Evolutionary conservation across 2,113 vertebrate genomes (phyloP).

Genomic region (Myrmecobius fasciatus): DNA sequence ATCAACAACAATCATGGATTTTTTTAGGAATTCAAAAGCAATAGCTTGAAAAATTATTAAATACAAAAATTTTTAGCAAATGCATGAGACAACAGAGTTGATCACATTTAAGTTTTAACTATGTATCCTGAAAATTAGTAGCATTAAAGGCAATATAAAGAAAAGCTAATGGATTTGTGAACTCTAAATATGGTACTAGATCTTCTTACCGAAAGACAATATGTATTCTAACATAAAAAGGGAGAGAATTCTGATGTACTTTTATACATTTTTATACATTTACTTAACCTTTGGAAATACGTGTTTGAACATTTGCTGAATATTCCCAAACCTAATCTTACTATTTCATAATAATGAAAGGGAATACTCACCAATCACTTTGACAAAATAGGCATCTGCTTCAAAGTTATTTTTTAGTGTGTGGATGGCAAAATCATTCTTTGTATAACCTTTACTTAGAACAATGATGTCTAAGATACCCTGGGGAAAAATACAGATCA

Average conservation of each 20-base stretch:
- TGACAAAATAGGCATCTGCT: conserved; percentile 98
- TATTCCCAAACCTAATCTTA: background rate
- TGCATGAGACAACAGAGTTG: background rate
- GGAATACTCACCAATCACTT: conserved; percentile 96
- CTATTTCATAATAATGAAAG: conserved; percentile 1
- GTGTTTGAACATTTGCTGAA: background rate
- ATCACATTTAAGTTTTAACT: background rate
- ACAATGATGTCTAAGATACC: conserved; percentile 97
- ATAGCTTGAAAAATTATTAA: background rate
- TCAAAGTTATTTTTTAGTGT: conserved; percentile 98
- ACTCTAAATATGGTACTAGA: background rate
- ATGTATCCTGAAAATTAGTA: background rate
- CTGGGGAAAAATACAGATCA: conserved; percentile 82
- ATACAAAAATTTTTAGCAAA: background rate
- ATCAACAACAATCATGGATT: background rate
- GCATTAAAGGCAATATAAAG: background rate
- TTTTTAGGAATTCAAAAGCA: background rate
- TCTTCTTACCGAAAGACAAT: background rate
- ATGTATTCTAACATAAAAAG: background rate
- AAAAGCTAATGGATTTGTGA: accelerated
- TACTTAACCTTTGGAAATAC: background rate
- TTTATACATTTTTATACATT: background rate
- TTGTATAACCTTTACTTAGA: conserved; percentile 86
- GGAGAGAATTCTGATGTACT: background rate
- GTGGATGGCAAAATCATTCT: conserved; percentile 89